A percentile compares a stretch with the other conserved stretches of the same genome.
phyloP scores from a whole-genome alignment of 2,888 invertebrate species.

The Bugula neritina region DNA sequence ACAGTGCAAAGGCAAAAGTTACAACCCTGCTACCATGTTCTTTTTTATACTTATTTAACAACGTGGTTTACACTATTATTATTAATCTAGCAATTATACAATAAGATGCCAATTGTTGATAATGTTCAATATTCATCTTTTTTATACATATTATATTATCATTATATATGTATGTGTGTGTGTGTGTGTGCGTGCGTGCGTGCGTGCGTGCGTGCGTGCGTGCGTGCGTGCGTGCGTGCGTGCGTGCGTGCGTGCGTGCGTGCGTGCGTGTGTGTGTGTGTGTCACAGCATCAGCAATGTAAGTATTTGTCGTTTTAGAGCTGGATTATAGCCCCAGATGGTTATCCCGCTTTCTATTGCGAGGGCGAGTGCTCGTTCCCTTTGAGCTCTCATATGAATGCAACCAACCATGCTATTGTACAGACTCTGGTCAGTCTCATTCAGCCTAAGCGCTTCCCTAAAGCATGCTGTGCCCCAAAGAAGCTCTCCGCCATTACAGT shows the following conservation, averaged over 20 bases:
- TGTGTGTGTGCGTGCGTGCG: slow-evolving; percentile 18
- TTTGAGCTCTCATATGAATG: slow-evolving; percentile 85
- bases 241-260: no score
- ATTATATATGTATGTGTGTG: slow-evolving; percentile 15
- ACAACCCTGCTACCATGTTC: no score
- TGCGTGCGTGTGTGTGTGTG: no score
- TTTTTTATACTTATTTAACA: no score
- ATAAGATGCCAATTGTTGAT: no score
- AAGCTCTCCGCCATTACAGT: slow-evolving; percentile 88
- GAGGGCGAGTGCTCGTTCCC: slow-evolving; percentile 93
- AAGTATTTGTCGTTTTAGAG: slow-evolving; percentile 58
- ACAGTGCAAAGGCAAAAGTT: no score
- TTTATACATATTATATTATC: not conserved
- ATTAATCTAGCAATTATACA: no score
- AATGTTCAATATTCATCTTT: no score
- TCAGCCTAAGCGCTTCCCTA: slow-evolving; percentile 81
- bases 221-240: not conserved
- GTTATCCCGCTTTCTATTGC: slow-evolving; percentile 94
- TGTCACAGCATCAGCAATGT: no score
- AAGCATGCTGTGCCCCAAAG: slow-evolving; percentile 94
- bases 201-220: no score
- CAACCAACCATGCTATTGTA: slow-evolving; percentile 97
- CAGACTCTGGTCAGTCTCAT: slow-evolving; percentile 92
- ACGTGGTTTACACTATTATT: no score
- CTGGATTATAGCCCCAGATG: slow-evolving; percentile 96